Conservation (phyloP, 2,113 vertebrate genomes). For the Jaculus jaculus region DNA sequence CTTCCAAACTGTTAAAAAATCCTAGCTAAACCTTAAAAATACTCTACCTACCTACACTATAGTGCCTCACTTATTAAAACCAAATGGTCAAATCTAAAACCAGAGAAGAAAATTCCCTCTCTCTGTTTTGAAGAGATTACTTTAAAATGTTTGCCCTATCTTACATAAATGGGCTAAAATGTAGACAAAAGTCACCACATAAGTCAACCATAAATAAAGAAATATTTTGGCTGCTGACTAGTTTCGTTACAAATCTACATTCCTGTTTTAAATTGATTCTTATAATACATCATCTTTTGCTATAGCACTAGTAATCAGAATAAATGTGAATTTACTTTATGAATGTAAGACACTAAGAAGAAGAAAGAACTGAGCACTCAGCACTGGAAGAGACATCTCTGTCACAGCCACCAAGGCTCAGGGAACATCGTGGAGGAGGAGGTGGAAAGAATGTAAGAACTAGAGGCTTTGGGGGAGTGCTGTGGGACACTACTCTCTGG, state of each 20-base stretch:
- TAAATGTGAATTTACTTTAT: not conserved
- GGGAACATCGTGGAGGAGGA: no score
- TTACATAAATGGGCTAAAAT: not conserved
- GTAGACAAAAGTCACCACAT: no score
- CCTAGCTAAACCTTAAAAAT: not conserved
- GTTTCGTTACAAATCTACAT: conserved; percentile 15
- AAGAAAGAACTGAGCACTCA: no score
- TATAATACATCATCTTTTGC: not conserved
- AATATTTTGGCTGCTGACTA: not conserved
- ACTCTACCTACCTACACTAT: not conserved
- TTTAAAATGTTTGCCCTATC: not conserved
- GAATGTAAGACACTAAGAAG: not conserved
- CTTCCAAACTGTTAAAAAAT: no score
- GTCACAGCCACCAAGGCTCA: no score
- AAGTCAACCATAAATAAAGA: not conserved
- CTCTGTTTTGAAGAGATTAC: not conserved
- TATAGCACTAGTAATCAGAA: not conserved
- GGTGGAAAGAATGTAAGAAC: no score
- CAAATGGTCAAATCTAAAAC: not conserved
- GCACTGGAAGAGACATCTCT: no score
- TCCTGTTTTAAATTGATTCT: not conserved
- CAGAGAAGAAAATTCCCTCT: not conserved
- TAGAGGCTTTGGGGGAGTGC: no score
- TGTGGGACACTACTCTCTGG: no score
- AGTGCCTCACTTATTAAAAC: not conserved